Base-by-base conservation (phyloP, 2,888 invertebrate species). In the Nemotelus nigrinus region DNA sequence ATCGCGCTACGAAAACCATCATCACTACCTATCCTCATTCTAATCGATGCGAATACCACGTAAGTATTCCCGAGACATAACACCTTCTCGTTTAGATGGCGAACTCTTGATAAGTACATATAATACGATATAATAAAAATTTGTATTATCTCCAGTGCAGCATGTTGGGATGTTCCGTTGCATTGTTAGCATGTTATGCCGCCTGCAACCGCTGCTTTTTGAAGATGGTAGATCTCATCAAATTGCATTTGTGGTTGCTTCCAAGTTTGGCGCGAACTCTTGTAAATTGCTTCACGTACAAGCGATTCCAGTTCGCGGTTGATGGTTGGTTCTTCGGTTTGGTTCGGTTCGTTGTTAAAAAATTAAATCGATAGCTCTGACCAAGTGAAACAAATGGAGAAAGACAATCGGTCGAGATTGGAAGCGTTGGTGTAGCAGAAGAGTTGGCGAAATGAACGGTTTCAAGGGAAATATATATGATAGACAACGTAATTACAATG, bases 241-340 rank as follows among this genome's bases (percentile, higher is more conserved):
- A 74, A 74, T 74, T 48, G 60, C 74, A 63, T 41, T 48, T 48
- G 63, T 47, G 7, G 60, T 48, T 48, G 48, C 48, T 47, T 47
- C 74, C 74, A 57, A 58, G 60, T 72, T 72, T 47, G 72, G 72
- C 5, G 58, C 48, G 58, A 57, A 43, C 47, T 78, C 77, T 79
- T 79, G 77, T 71, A 79, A 79, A 79, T 79, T 79, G 72, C 76
- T 65, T 78, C 79, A 79, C 79, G 79, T 79, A 78, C 77, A 74
- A 78, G 47, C 79, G 79, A 79, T 79, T 77, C 79, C 67, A 70
- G 74, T 76, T 76, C 55, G 55, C 55, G 6, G 53, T 53, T 53
- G n/a, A 58, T 60, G 4, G 45, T 72, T 72, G 55, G 25, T 25
- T 25, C 25, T 55, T 71, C 5, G 3, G 8, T 10, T 68, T 7